phyloP scores from a whole-genome alignment of 2,888 invertebrate genomes.

The Eilema caniola region DNA sequence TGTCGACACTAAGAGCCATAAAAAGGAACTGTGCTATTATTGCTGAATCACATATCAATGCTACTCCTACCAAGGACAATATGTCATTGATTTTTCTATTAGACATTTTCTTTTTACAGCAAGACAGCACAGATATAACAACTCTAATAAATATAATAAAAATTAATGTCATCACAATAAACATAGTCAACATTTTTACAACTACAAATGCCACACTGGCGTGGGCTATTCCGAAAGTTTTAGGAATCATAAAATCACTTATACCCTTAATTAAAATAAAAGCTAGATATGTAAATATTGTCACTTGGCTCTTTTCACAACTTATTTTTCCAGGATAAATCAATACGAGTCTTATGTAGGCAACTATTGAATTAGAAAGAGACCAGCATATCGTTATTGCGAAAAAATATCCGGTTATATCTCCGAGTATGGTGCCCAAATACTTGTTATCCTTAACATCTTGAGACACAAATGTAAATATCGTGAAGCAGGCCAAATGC shows the following conservation, averaged over 20 bases:
- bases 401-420: background rate
- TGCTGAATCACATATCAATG: slow-evolving; percentile 45
- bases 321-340: slow-evolving; percentile 32
- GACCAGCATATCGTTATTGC: slow-evolving; percentile 18
- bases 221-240: background rate
- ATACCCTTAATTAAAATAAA: background rate
- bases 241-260: slow-evolving; percentile 1
- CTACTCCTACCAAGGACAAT: slow-evolving; percentile 46
- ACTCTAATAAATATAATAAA: slow-evolving; percentile 41
- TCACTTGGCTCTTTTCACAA: slow-evolving; percentile 34
- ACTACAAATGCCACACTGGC: accelerated
- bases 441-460: background rate
- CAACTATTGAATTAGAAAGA: slow-evolving; percentile 29
- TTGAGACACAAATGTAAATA: background rate
- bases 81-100: slow-evolving; percentile 38
- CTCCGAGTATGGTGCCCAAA: background rate
- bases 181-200: slow-evolving; percentile 6
- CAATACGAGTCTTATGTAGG: slow-evolving; percentile 38
- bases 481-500: slow-evolving; percentile 6
- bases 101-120: slow-evolving; percentile 37
- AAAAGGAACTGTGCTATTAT: slow-evolving; percentile 21
- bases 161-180: slow-evolving; percentile 34
- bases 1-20: background rate
- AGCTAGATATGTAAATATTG: slow-evolving; percentile 21
- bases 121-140: slow-evolving; percentile 40